These are phyloP conservation scores for Eledona agricola DNA, from an alignment of 2,888 invertebrate genomes.

Conservation along the genomic window DNA sequence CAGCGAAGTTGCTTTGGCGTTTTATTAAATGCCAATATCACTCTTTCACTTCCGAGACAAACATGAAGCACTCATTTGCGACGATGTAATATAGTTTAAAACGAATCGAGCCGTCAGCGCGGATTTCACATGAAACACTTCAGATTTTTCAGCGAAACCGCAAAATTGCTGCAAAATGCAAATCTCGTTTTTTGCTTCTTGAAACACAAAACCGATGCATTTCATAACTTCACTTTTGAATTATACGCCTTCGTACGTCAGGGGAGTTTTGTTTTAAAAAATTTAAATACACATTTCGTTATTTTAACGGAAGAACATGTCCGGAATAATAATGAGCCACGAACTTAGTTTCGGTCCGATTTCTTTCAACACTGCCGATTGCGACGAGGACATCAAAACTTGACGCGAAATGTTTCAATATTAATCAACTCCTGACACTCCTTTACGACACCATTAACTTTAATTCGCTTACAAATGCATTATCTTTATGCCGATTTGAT, in stretches of 20 bases:
- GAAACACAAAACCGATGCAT: background rate
- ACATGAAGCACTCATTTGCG: conserved; percentile 4
- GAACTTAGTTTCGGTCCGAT: background rate
- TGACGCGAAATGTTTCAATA: background rate
- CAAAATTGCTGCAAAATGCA: too few species aligned
- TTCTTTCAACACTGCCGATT: too few species aligned
- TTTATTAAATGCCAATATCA: conserved; percentile 29
- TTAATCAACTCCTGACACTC: too few species aligned
- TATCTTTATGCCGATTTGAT: conserved; percentile 14
- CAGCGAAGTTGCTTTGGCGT: background rate
- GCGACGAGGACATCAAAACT: too few species aligned
- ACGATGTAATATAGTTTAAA: background rate
- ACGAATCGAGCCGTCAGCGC: background rate
- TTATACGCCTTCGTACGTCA: background rate
- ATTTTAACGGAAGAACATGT: conserved; percentile 1
- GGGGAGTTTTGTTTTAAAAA: background rate
- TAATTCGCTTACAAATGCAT: conserved; percentile 26
- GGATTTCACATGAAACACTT: too few species aligned
- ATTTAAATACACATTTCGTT: conserved; percentile 3
- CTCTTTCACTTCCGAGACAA: conserved; percentile 9
- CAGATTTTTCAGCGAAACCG: too few species aligned
- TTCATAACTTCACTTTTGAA: background rate
- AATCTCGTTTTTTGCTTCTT: background rate
- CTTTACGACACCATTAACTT: too few species aligned
- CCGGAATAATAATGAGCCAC: background rate